phyloP scores from a whole-genome alignment of 2,888 invertebrate genomes.

The Acanthopleura granulata region DNA sequence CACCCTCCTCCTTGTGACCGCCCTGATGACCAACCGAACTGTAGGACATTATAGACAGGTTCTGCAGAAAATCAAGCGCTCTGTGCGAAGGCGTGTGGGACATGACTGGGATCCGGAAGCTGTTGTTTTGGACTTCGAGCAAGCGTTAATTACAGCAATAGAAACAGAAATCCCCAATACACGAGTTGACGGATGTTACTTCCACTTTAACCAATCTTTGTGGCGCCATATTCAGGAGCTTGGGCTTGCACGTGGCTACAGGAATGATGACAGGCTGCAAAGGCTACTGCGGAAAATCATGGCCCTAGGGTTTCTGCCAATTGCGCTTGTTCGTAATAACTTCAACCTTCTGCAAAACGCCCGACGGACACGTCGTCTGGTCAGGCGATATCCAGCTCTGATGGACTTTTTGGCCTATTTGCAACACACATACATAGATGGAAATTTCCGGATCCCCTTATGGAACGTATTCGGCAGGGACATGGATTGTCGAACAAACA shows the following conservation, averaged over 20 bases:
- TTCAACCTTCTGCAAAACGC: slow-evolving; percentile 5
- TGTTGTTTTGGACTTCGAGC: slow-evolving; percentile 17
- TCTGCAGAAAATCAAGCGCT: not conserved
- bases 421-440: slow-evolving; percentile 16
- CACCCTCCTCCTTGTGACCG: not conserved
- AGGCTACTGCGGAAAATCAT: slow-evolving; percentile 16
- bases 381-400: slow-evolving; percentile 12
- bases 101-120: slow-evolving; percentile 6
- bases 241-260: not conserved
- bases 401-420: slow-evolving; percentile 10
- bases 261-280: not conserved
- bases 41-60: slow-evolving; percentile 19
- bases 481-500: slow-evolving; percentile 18
- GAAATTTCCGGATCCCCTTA: not conserved
- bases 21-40: not conserved
- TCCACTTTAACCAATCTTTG: slow-evolving; percentile 18
- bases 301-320: slow-evolving; percentile 13
- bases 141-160: slow-evolving; percentile 9
- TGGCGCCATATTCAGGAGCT: slow-evolving; percentile 13
- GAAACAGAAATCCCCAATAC: slow-evolving; percentile 18
- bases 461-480: slow-evolving; percentile 21
- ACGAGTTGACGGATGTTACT: slow-evolving; percentile 8
- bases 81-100: not conserved
- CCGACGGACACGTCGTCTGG: not conserved
- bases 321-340: not conserved